Base-by-base conservation (phyloP, 2,888 invertebrate genomes). In the Diaphora mendica region DNA sequence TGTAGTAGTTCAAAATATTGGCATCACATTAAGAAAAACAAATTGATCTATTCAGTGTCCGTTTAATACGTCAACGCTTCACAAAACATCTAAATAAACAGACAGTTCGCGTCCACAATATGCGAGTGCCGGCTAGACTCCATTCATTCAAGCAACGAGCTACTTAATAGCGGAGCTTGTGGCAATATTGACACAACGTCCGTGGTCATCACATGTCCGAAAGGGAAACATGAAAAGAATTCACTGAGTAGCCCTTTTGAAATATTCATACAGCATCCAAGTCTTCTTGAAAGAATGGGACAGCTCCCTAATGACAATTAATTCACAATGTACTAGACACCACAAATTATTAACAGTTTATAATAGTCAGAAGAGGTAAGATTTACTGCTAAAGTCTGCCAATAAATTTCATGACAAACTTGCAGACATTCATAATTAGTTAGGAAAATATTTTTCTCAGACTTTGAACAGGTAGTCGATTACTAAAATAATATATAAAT, bases 171-270 rank as follows among this genome's bases (percentile, higher is more conserved):
- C 90, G 82, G 81, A 88, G 91, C 89, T 87, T 86, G 89, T 82
- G 95, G 88, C 90, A 95, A 95, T 91, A 94, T 95, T 95, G 93
- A 91, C 93, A 85, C 86, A 83, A 84, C 84, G 82, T 78, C 89
- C 87, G 89, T 95, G 95, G 95, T 95, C 95, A 95, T 91, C 91
- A 85, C 86, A 86, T 91, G 94, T 92, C 95, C 93, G 89, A 91
- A 87, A 89, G 90, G 90, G 90, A 85, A 83, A 82, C 82, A 87
- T 89, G 89, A 89, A 90, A 88, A 88, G 88, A 88, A 81, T 79
- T 72, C 83, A 80, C 80, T 79, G 85, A 87, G 86, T 89, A 89
- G 87, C 90, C 88, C 81, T 80, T 82, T 83, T 91, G 73, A 90
- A 90, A 89, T 88, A 91, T 91, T 89, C 86, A 90, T 72, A 55